phyloP scores from a whole-genome alignment of 2,888 invertebrate species.

The Ariolimax columbianus region DNA sequence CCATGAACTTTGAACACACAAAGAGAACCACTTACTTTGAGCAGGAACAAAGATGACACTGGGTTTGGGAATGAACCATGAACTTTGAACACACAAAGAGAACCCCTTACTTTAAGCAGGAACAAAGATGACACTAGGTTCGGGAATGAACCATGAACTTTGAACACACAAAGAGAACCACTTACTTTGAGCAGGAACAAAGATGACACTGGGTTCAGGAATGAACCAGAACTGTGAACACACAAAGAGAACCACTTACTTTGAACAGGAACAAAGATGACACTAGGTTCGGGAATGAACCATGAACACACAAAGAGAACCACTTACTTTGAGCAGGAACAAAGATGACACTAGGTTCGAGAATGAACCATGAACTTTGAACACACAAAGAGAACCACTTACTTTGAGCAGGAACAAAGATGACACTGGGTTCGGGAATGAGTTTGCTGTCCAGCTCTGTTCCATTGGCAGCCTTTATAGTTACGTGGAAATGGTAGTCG shows the following conservation, averaged over 20 bases:
- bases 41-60: slow-evolving; percentile 54
- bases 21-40: slow-evolving; percentile 52
- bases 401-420: slow-evolving; percentile 53
- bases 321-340: slow-evolving; percentile 53
- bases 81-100: too few species aligned
- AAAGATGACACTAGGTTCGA: slow-evolving; percentile 52
- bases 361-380: too few species aligned
- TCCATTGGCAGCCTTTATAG: slow-evolving; percentile 51
- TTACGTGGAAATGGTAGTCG: slow-evolving; percentile 47
- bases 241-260: too few species aligned
- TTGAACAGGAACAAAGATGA: slow-evolving; percentile 52
- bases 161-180: too few species aligned
- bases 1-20: too few species aligned
- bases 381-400: too few species aligned
- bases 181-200: slow-evolving; percentile 52
- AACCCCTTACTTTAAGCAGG: slow-evolving; percentile 54
- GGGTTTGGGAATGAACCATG: slow-evolving; percentile 51
- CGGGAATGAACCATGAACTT: too few species aligned
- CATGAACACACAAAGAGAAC: too few species aligned
- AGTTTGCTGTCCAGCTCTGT: slow-evolving; percentile 39
- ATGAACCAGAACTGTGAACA: too few species aligned
- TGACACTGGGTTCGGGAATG: slow-evolving; percentile 52
- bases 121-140: slow-evolving; percentile 52
- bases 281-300: slow-evolving; percentile 52
- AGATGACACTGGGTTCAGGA: slow-evolving; percentile 53